Evolutionary conservation across 2,888 invertebrate genomes (phyloP).

Genomic region (Aethes cnicana): DNA sequence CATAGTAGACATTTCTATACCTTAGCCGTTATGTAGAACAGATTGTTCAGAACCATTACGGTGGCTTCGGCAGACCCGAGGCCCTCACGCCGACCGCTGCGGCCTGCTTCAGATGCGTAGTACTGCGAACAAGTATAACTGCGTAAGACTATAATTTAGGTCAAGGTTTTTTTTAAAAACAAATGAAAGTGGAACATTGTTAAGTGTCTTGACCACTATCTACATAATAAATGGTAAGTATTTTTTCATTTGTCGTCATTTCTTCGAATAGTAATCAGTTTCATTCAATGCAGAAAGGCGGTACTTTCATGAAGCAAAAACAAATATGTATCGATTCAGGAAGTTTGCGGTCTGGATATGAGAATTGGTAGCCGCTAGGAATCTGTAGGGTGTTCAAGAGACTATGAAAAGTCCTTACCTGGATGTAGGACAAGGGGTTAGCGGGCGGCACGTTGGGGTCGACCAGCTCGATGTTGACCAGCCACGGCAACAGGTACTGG

Average conservation of each 20-base stretch:
- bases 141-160: not conserved
- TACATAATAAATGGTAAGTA: too few species aligned
- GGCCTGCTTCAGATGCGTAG: slow-evolving; percentile 84
- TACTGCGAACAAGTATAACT: slow-evolving; percentile 75
- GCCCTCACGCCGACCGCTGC: slow-evolving; percentile 91
- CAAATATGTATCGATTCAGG: too few species aligned
- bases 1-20: slow-evolving; percentile 67
- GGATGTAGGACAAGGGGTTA: slow-evolving; percentile 91
- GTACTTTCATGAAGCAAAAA: too few species aligned
- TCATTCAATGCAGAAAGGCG: too few species aligned
- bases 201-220: too few species aligned
- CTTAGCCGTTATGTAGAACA: slow-evolving; percentile 98
- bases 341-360: too few species aligned
- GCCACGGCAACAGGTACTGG: slow-evolving; percentile 97
- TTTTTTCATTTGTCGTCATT: too few species aligned
- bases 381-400: too few species aligned
- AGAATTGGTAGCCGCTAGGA: too few species aligned
- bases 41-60: slow-evolving; percentile 99
- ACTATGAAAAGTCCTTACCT: slow-evolving; percentile 77
- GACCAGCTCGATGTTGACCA: slow-evolving; percentile 98
- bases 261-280: too few species aligned
- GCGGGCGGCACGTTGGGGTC: slow-evolving; percentile 97
- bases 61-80: slow-evolving; percentile 99
- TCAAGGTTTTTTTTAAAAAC: not conserved
- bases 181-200: too few species aligned